Conservation (phyloP, 1,140 invertebrate genomes). For the Drosophila mayri region DNA sequence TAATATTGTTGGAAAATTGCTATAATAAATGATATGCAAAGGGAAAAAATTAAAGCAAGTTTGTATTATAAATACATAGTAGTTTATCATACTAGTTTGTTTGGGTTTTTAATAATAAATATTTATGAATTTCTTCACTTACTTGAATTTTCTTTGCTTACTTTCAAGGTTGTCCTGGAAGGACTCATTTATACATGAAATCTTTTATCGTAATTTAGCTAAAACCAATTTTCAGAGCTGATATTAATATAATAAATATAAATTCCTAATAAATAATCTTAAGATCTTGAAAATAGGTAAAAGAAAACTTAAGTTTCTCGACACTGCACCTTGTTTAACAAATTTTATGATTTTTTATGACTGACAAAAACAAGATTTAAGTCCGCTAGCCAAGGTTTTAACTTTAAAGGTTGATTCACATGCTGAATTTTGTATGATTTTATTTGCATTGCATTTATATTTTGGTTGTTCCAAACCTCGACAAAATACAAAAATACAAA, state of each 20-base stretch:
- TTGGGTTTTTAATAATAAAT: not conserved
- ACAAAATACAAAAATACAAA: conserved; percentile 11
- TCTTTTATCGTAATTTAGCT: too few relatives aligned
- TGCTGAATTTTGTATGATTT: conserved; percentile 16
- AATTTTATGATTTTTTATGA: conserved; percentile 1
- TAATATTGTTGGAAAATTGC: conserved; percentile 5
- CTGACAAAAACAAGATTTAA: conserved; percentile 8
- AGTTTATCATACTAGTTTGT: not conserved
- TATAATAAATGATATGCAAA: not conserved
- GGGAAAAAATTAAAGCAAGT: not conserved
- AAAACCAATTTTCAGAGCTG: not conserved
- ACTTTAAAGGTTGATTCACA: conserved; percentile 15
- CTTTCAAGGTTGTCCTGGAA: not conserved
- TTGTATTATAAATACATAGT: not conserved
- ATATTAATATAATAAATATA: not conserved
- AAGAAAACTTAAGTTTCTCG: not conserved
- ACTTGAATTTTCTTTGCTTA: not conserved
- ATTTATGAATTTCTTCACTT: not conserved
- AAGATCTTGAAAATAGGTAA: not conserved
- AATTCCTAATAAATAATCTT: not conserved
- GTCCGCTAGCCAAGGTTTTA: conserved; percentile 1
- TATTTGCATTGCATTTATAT: conserved; percentile 1
- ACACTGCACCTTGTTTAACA: conserved; percentile 3
- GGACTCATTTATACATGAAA: not conserved
- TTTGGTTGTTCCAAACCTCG: conserved; percentile 3